Percentiles rank a stretch among this genome's conserved stretches.
These are phyloP conservation scores for Trypoxylon attenuatum DNA, from an alignment of 2,888 invertebrate genomes.

Conservation along the genomic window DNA sequence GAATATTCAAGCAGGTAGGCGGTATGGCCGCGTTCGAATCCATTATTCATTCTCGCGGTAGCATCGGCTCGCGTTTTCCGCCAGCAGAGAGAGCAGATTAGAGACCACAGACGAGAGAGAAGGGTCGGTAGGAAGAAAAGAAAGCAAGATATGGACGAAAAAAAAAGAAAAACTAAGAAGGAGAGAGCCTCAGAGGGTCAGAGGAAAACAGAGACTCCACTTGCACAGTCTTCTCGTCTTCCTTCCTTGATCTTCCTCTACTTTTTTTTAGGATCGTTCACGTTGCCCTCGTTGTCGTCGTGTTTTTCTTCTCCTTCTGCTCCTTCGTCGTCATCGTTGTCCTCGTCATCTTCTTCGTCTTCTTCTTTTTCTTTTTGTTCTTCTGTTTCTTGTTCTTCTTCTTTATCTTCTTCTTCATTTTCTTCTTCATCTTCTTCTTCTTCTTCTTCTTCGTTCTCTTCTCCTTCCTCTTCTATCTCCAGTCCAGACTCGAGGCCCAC, in stretches of 20 bases:
- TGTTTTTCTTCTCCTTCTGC: conserved; percentile 2
- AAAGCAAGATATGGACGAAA: not conserved
- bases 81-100: conserved; percentile 28
- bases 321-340: not conserved
- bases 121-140: not conserved
- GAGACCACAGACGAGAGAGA: not conserved
- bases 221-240: not conserved
- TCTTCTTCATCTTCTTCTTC: conserved; percentile 10
- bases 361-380: conserved; percentile 19
- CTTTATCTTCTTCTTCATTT: conserved; percentile 4
- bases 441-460: conserved; percentile 28
- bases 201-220: not conserved
- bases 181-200: not conserved
- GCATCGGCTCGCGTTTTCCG: conserved; percentile 53
- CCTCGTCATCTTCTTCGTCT: conserved; percentile 8
- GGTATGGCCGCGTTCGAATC: conserved; percentile 71
- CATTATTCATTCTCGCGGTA: conserved; percentile 72
- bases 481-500: conserved; percentile 20
- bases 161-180: not conserved
- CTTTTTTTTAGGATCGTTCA: too few relatives aligned
- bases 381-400: conserved; percentile 26
- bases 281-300: too few relatives aligned
- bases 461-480: conserved; percentile 21
- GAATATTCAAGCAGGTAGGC: conserved; percentile 67
- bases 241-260: not conserved